These are phyloP conservation scores for Caenorhabditis inopinata DNA, from an alignment of 1,140 invertebrate species.

Conservation along the genomic window DNA sequence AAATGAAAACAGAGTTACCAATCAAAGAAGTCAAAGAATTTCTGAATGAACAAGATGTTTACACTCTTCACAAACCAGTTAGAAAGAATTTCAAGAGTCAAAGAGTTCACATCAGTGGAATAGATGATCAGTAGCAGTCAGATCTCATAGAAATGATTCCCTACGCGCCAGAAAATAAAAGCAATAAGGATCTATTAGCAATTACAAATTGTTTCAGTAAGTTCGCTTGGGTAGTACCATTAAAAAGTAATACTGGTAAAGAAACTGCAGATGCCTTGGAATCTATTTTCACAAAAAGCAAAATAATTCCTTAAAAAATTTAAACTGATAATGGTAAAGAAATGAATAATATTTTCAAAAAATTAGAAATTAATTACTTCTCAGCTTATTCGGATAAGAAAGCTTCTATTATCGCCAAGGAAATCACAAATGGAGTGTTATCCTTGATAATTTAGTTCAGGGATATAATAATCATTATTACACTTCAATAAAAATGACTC, in stretches of 20 bases:
- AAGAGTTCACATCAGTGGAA: conserved; percentile 48
- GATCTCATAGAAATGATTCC: conserved; percentile 66
- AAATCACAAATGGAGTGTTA: conserved; percentile 53
- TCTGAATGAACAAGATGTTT: conserved; percentile 46
- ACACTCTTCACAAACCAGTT: conserved; percentile 47
- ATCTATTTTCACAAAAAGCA: conserved; percentile 56
- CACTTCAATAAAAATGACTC: conserved; percentile 54
- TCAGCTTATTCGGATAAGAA: conserved; percentile 56
- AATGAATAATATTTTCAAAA: conserved; percentile 42
- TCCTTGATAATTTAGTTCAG: conserved; percentile 52
- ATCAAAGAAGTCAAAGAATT: conserved; percentile 36
- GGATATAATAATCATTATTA: conserved; percentile 59
- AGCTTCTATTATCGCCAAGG: conserved; percentile 54
- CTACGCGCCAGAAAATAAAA: conserved; percentile 66
- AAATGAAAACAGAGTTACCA: conserved; percentile 28
- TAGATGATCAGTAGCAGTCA: conserved; percentile 67
- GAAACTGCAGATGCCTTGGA: conserved; percentile 52
- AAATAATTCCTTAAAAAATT: conserved; percentile 67
- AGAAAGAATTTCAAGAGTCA: conserved; percentile 39
- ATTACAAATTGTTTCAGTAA: conserved; percentile 69
- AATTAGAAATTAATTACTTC: conserved; percentile 12
- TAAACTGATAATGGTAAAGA: conserved; percentile 67
- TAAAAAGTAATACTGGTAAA: conserved; percentile 68
- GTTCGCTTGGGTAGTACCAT: conserved; percentile 67
- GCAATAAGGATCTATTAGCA: conserved; percentile 68